Evolutionary conservation across 1,140 invertebrate species (phyloP).

Genomic region (Phenacoccus solenopsis): DNA sequence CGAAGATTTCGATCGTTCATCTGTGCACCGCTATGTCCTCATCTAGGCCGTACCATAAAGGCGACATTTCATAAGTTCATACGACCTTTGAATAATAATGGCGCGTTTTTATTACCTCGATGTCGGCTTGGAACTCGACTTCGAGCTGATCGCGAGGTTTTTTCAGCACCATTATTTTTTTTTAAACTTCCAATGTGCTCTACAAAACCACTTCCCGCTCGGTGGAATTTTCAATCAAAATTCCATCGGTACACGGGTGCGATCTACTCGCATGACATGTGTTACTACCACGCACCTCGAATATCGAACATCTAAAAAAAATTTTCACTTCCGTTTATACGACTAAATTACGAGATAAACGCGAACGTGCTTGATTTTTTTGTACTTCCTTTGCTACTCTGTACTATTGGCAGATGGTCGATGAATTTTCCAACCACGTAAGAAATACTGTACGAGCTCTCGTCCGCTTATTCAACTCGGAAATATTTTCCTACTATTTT

Average conservation of each 20-base stretch:
- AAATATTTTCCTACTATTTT: too few species aligned
- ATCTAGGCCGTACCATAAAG: not conserved
- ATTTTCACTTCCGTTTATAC: not conserved
- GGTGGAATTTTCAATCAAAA: not conserved
- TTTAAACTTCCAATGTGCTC: not conserved
- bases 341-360: not conserved
- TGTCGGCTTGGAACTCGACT: not conserved
- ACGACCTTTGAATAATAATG: constrained; percentile 16
- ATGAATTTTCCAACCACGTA: not conserved
- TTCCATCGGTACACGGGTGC: not conserved
- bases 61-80: constrained; percentile 1
- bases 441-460: not conserved
- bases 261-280: not conserved
- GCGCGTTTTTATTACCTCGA: not conserved
- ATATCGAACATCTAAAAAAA: not conserved
- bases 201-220: not conserved
- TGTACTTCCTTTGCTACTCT: too few species aligned
- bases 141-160: not conserved
- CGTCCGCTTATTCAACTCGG: not conserved
- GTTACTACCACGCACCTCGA: not conserved
- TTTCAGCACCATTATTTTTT: not conserved
- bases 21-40: not conserved
- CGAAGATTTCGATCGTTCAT: constrained; percentile 1
- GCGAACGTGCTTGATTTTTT: not conserved
- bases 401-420: not conserved